Evolutionary conservation across 2,113 vertebrate species (phyloP).

Genomic region (Dipodomys stephensi): DNA sequence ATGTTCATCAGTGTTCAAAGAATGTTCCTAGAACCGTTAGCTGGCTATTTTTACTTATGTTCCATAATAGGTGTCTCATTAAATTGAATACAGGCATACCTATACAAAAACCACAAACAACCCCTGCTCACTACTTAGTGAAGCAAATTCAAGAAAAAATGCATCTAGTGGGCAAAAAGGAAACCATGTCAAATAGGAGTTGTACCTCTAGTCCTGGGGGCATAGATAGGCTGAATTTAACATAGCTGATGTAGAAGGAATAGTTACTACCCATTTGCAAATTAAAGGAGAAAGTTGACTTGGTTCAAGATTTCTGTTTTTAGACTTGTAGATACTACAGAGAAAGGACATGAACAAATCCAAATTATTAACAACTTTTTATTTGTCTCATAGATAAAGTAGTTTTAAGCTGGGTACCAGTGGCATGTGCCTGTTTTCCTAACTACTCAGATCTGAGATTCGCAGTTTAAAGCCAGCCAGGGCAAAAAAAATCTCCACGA

Average conservation of each 20-base stretch:
- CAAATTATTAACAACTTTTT: conserved; percentile 43
- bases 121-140: background rate
- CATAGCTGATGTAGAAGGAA: background rate
- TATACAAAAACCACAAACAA: conserved; percentile 26
- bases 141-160: conserved; percentile 57
- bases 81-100: background rate
- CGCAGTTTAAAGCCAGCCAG: too few relatives aligned
- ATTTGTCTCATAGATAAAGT: conserved; percentile 31
- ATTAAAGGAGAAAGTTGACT: background rate
- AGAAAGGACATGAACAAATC: conserved; percentile 26
- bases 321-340: conserved; percentile 24
- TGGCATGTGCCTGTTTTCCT: too few relatives aligned
- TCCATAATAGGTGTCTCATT: conserved; percentile 52
- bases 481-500: too few relatives aligned
- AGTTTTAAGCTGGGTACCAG: background rate
- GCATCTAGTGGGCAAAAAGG: conserved; percentile 46
- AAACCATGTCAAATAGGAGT: background rate
- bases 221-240: conserved; percentile 3
- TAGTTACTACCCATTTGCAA: conserved; percentile 4
- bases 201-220: background rate
- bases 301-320: background rate
- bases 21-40: conserved; percentile 54
- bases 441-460: too few relatives aligned
- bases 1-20: conserved; percentile 36
- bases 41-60: conserved; percentile 23